Evolutionary conservation across 35 echinoderm and acorn worm genomes (phyloP).

Genomic region (Holothuria glaberrima): DNA sequence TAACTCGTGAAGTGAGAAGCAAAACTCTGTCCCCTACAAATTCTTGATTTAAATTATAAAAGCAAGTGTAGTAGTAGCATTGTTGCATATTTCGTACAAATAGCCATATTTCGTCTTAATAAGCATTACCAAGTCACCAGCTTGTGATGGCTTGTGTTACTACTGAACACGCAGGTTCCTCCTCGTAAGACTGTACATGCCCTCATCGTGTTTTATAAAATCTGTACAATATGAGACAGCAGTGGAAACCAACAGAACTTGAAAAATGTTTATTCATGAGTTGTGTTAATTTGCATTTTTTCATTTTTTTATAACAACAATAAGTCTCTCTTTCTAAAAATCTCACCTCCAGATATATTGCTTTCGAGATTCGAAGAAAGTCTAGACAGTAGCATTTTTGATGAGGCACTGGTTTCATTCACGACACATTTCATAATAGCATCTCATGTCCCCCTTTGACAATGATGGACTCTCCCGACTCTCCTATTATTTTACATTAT

Average conservation of each 20-base stretch:
- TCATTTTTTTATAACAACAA: slow-evolving; percentile 57
- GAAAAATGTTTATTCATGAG: slow-evolving; percentile 64
- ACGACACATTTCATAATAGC: slow-evolving; percentile 64
- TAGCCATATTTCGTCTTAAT: slow-evolving; percentile 53
- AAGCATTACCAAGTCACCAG: slow-evolving; percentile 34
- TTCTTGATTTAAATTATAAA: slow-evolving; percentile 47
- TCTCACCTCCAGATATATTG: slow-evolving; percentile 60
- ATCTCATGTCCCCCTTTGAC: slow-evolving; percentile 52
- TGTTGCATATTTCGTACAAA: slow-evolving; percentile 63
- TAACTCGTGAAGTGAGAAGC: slow-evolving; percentile 6
- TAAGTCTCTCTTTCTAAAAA: slow-evolving; percentile 67
- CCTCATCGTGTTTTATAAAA: slow-evolving; percentile 60
- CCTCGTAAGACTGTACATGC: slow-evolving; percentile 51
- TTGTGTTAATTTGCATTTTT: slow-evolving; percentile 64
- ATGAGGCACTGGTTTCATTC: slow-evolving; percentile 63
- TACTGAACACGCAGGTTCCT: slow-evolving; percentile 34
- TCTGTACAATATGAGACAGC: slow-evolving; percentile 66
- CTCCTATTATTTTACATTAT: slow-evolving; percentile 67
- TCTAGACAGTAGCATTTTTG: slow-evolving; percentile 61
- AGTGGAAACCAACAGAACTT: slow-evolving; percentile 62
- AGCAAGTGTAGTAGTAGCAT: slow-evolving; percentile 50
- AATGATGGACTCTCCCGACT: slow-evolving; percentile 60
- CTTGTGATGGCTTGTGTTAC: slow-evolving; percentile 31
- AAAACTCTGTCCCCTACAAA: slow-evolving; percentile 24
- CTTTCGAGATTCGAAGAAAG: slow-evolving; percentile 63